These are phyloP conservation scores for Anisognathus igniventris DNA, from an alignment of 2,797 vertebrate genomes.

Conservation along the genomic window DNA sequence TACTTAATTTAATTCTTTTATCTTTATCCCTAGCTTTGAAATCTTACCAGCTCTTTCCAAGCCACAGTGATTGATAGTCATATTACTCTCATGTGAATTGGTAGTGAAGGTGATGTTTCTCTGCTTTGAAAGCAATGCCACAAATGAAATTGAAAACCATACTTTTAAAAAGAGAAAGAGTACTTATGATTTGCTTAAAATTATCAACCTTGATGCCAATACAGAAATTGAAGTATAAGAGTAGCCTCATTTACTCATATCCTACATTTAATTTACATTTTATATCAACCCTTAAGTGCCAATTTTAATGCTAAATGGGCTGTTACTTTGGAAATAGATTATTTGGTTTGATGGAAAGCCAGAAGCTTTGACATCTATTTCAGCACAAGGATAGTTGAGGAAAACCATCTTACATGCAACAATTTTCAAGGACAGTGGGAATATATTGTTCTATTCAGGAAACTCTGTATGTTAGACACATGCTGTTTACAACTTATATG, in stretches of 20 bases:
- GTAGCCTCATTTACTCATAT: conserved; percentile 13
- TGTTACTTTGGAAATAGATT: conserved; percentile 53
- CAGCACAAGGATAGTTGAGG: neutral
- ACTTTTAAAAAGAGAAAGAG: conserved; percentile 9
- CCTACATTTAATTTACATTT: conserved; percentile 56
- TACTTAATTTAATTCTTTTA: conserved; percentile 70
- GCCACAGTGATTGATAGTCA: conserved; percentile 51
- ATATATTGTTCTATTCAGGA: neutral
- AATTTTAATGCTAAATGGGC: conserved; percentile 55
- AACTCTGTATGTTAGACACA: neutral
- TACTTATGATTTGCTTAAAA: conserved; percentile 45
- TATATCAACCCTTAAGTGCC: conserved; percentile 43
- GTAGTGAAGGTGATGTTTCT: conserved; percentile 57
- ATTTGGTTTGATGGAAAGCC: conserved; percentile 26
- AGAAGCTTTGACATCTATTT: conserved; percentile 12
- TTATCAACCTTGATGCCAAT: conserved; percentile 9
- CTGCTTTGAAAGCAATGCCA: conserved; percentile 53
- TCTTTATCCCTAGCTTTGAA: conserved; percentile 58
- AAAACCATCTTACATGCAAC: neutral
- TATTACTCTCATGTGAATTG: conserved; percentile 63
- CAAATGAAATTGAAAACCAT: conserved; percentile 50
- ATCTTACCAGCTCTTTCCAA: conserved; percentile 53
- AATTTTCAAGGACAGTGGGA: conserved; percentile 16
- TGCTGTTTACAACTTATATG: neutral
- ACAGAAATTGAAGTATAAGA: neutral